These are phyloP conservation scores for Noctuana brunneofusca DNA, from an alignment of 2,888 invertebrate genomes.

Conservation along the genomic window DNA sequence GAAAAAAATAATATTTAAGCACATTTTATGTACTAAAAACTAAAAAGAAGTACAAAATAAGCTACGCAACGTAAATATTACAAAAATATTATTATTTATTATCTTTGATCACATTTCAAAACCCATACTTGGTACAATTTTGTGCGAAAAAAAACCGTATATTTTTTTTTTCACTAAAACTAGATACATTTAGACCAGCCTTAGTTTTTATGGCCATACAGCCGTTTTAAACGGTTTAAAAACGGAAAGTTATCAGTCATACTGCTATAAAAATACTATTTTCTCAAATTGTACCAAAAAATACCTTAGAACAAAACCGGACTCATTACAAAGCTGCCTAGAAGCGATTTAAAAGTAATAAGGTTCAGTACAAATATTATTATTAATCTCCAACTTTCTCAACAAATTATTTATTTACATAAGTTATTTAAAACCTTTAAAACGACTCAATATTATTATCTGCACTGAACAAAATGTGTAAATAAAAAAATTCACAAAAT, in stretches of 20 bases:
- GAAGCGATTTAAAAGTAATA: constrained; percentile 24
- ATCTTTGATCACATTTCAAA: constrained; percentile 62
- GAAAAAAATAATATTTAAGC: constrained; percentile 50
- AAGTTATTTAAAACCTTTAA: not conserved
- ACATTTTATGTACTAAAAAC: constrained; percentile 54
- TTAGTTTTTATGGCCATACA: constrained; percentile 28
- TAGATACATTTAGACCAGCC: constrained; percentile 24
- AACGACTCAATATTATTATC: constrained; percentile 15
- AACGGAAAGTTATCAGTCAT: constrained; percentile 34
- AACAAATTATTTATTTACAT: not conserved
- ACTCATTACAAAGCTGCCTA: constrained; percentile 32
- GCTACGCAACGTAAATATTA: constrained; percentile 66
- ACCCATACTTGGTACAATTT: constrained; percentile 46
- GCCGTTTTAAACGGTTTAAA: constrained; percentile 23
- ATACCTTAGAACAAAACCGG: constrained; percentile 35
- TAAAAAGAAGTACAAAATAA: constrained; percentile 67
- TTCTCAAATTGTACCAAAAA: constrained; percentile 39
- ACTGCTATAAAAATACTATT: constrained; percentile 33
- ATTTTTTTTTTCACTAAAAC: constrained; percentile 28
- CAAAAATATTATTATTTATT: constrained; percentile 65
- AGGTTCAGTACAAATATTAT: constrained; percentile 21
- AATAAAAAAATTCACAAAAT: constrained; percentile 39
- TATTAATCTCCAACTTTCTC: not conserved
- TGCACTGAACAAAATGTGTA: constrained; percentile 23
- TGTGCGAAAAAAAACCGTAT: constrained; percentile 28